Base-by-base conservation (phyloP, 30 jellyfish, hydroid and myxozoan genomes). In the Cassiopea andromeda region DNA sequence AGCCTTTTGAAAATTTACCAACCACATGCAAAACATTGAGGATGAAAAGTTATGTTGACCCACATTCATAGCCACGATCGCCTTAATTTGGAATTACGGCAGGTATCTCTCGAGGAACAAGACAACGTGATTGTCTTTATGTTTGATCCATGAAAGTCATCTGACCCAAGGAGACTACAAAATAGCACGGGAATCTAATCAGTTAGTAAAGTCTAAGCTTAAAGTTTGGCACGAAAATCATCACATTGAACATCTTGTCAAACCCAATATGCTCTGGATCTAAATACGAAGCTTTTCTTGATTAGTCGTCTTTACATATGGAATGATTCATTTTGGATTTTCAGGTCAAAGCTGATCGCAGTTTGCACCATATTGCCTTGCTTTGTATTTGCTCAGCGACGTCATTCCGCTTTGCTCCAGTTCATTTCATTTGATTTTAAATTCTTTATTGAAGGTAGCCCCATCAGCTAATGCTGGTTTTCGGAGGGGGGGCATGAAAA, bases 141-240 rank as follows among this genome's bases (percentile, higher is more conserved):
- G 2, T 17, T 82, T 67, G 76, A 82, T 82, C 82, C 90, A 44
- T 15, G 48, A 82, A 82, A 82, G 90, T 82, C 90, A 82, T 64
- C 90, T 82, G 90, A 82, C 90, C 90, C 90, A 48, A 82, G 83
- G 19, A 58, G n/a, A 38, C 83, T 50, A 64, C 88, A 18, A n/a
- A 58, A 80, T 45, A 58, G 12, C 73, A 9, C 73, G 43, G 73
- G 73, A 64, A 64, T 64, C 6, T 64, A 64, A 72, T 78, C 87
- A 43, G 27, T 17, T 16, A 17, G 50, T n/a, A 78, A 49, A 50
- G 1, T 27, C 59, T 49, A 49, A 78, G 87, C 87, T 78, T 78
- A 78, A 50, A 46, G 50, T 46, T 78, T 75, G 48, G 76, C 87
- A 78, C 76, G 73, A 64, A 64, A 64, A 64, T 64, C 73, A 64